A percentile compares a stretch with the other conserved stretches of the same genome.
phyloP scores from a whole-genome alignment of 2,113 vertebrate genomes.

The Indicator indicator region DNA sequence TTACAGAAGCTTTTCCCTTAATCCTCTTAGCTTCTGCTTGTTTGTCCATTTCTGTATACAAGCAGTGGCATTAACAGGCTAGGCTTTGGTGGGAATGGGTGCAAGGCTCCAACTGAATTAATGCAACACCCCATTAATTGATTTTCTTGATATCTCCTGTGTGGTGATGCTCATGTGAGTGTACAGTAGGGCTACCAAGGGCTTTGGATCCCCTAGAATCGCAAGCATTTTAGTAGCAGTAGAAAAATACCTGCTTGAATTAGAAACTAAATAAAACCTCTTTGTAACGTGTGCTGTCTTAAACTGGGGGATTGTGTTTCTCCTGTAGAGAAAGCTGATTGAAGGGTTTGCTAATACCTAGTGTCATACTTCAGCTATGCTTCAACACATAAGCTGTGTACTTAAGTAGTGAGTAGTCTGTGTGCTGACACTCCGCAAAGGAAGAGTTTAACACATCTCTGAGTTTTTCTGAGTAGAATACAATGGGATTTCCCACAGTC shows the following conservation, averaged over 20 bases:
- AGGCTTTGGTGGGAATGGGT: not conserved
- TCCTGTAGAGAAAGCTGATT: not conserved
- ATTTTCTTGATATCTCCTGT: not conserved
- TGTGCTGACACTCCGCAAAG: not conserved
- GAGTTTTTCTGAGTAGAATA: not conserved
- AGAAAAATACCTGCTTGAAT: not conserved
- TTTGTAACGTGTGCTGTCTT: not conserved
- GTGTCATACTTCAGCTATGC: not conserved
- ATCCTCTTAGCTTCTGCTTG: slow-evolving; percentile 28
- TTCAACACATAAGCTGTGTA: rapidly evolving
- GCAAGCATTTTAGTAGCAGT: not conserved
- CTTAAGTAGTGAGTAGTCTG: not conserved
- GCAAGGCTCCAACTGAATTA: not conserved
- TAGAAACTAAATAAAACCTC: not conserved
- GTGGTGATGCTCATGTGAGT: not conserved
- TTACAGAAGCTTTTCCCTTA: slow-evolving; percentile 27
- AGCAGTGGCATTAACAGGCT: not conserved
- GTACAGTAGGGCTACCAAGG: not conserved
- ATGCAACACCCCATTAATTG: not conserved
- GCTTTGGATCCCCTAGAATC: not conserved
- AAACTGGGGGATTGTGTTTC: not conserved
- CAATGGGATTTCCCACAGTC: not conserved
- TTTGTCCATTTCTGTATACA: slow-evolving; percentile 34
- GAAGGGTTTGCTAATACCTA: not conserved
- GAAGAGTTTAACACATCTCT: not conserved